phyloP scores from a whole-genome alignment of 2,113 vertebrate species.

The Thinocorus orbignyianus region DNA sequence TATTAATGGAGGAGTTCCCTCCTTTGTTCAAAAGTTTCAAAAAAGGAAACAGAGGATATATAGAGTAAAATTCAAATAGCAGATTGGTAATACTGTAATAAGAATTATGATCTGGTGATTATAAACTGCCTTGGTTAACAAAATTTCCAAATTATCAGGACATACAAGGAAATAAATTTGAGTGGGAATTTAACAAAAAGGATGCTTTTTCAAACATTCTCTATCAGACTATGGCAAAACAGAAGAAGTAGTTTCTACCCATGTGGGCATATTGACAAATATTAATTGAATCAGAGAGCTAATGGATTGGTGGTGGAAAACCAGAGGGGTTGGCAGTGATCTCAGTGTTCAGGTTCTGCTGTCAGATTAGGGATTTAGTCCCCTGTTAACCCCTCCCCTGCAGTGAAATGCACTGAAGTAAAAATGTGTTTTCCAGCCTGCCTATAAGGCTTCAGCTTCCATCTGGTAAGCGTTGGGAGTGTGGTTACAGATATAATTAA shows the following conservation, averaged over 20 bases:
- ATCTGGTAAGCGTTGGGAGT: background rate
- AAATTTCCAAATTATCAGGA: background rate
- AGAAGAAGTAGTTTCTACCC: background rate
- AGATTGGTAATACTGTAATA: background rate
- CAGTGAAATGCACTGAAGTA: background rate
- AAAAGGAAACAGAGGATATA: background rate
- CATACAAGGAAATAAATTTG: background rate
- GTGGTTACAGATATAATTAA: background rate
- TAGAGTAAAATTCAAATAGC: background rate
- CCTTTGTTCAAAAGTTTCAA: background rate
- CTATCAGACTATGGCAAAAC: background rate
- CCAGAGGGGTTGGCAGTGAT: background rate
- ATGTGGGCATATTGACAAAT: background rate
- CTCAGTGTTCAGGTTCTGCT: background rate
- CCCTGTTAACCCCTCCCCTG: background rate
- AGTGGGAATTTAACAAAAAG: background rate
- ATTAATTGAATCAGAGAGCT: background rate
- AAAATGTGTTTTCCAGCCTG: background rate
- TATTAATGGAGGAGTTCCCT: background rate
- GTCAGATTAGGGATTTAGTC: background rate
- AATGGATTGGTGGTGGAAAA: background rate
- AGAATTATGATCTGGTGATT: background rate
- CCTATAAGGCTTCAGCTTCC: background rate
- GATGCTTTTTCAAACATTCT: background rate
- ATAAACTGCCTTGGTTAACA: background rate